phyloP scores from a whole-genome alignment of 2,888 invertebrate genomes.

The Noctua pronuba region DNA sequence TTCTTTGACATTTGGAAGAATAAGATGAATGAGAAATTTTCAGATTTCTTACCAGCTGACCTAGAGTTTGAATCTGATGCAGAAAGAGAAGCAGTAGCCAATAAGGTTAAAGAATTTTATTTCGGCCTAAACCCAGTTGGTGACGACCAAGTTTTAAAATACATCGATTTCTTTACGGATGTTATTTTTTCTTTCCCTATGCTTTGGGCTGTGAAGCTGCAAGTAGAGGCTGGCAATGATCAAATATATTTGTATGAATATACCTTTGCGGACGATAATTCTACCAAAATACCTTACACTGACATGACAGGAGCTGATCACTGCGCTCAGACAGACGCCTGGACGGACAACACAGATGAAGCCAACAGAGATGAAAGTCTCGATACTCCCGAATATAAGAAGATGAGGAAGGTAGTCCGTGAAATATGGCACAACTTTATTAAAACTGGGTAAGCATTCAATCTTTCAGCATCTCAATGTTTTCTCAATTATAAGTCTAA shows the following conservation, averaged over 20 bases:
- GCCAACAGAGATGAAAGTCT: neutral
- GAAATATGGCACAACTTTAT: conserved; percentile 70
- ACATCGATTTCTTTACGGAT: conserved; percentile 81
- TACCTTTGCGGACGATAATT: conserved; percentile 63
- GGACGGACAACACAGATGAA: neutral
- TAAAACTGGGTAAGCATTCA: conserved; percentile 4
- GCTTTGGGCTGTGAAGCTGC: conserved; percentile 68
- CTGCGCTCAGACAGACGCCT: neutral
- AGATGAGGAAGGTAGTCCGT: conserved; percentile 49
- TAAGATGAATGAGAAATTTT: conserved; percentile 71
- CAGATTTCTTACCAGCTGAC: conserved; percentile 70
- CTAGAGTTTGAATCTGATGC: conserved; percentile 71
- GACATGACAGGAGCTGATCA: neutral
- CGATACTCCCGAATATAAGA: conserved; percentile 3
- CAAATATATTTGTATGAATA: conserved; percentile 77
- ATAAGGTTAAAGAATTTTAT: conserved; percentile 72
- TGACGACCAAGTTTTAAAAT: conserved; percentile 68
- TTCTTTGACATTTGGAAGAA: conserved; percentile 69
- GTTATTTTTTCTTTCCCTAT: conserved; percentile 68
- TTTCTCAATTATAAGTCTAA: neutral
- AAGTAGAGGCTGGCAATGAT: conserved; percentile 72
- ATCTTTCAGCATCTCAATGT: neutral
- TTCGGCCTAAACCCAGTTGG: conserved; percentile 71
- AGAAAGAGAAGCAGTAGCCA: conserved; percentile 70
- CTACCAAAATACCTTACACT: conserved; percentile 5